Evolutionary conservation across 1,140 invertebrate genomes (phyloP).

Genomic region (Trichomalopsis sarcophagae): DNA sequence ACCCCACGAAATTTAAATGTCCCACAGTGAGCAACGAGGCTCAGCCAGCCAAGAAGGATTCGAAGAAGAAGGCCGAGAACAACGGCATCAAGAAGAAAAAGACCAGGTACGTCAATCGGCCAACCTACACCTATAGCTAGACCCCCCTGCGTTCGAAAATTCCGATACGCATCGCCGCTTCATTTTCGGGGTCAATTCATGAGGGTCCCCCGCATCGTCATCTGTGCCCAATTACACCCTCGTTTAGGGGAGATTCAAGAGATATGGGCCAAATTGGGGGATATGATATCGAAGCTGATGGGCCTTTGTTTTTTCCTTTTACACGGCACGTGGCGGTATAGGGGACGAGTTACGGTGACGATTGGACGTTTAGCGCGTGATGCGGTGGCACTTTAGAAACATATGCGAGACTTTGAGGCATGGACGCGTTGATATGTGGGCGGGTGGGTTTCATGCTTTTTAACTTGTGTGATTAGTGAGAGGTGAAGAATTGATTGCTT

Average conservation of each 20-base stretch:
- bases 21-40: conserved; percentile 67
- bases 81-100: conserved; percentile 95
- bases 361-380: not conserved
- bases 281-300: not conserved
- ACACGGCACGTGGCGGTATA: not conserved
- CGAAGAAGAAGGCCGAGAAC: conserved; percentile 90
- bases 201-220: not conserved
- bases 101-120: conserved; percentile 81
- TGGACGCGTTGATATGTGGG: too few species aligned
- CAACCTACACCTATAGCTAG: not conserved
- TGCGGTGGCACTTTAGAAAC: not conserved
- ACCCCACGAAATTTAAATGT: conserved; percentile 7
- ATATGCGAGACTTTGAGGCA: not conserved
- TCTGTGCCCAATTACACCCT: not conserved
- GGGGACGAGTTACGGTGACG: not conserved
- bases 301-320: not conserved
- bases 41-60: conserved; percentile 80
- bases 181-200: not conserved
- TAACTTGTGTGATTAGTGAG: not conserved
- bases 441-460: not conserved
- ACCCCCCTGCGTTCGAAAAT: not conserved
- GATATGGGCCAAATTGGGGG: not conserved
- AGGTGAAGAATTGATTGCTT: too few species aligned
- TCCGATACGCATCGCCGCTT: not conserved
- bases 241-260: not conserved